phyloP scores from a whole-genome alignment of 1,140 invertebrate species.

The Platorchestia sp. region DNA sequence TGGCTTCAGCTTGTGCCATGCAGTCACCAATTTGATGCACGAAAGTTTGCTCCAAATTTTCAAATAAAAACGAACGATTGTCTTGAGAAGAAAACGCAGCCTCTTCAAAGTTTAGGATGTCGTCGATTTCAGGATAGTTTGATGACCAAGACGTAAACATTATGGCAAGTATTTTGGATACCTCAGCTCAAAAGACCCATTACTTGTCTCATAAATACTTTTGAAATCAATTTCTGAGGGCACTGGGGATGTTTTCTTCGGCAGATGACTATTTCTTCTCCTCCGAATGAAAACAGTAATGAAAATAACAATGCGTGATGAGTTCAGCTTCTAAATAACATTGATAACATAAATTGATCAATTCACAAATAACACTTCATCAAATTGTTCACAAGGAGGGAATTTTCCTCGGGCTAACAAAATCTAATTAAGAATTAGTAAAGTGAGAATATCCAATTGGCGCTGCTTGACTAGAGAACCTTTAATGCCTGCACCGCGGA shows the following conservation, averaged over 20 bases:
- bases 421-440: not conserved
- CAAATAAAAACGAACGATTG: not conserved
- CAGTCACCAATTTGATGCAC: conserved; percentile 18
- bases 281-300: not conserved
- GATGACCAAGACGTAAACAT: not conserved
- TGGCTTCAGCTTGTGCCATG: not conserved
- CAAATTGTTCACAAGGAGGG: not conserved
- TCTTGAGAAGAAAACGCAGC: not conserved
- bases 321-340: not conserved
- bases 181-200: not conserved
- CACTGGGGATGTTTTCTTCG: not conserved
- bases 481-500: not conserved
- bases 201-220: not conserved
- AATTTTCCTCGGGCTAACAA: not conserved
- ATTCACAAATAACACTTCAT: not conserved
- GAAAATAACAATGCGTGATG: not conserved
- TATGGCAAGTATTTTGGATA: not conserved
- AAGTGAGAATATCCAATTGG: too few species aligned
- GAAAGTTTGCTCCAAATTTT: conserved; percentile 12
- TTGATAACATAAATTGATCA: not conserved
- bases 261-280: not conserved
- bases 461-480: not conserved
- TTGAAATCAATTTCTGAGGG: not conserved
- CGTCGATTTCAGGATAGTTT: not conserved
- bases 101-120: not conserved